Base-by-base conservation (phyloP, 1,140 invertebrate species). In the Sinella curviseta region DNA sequence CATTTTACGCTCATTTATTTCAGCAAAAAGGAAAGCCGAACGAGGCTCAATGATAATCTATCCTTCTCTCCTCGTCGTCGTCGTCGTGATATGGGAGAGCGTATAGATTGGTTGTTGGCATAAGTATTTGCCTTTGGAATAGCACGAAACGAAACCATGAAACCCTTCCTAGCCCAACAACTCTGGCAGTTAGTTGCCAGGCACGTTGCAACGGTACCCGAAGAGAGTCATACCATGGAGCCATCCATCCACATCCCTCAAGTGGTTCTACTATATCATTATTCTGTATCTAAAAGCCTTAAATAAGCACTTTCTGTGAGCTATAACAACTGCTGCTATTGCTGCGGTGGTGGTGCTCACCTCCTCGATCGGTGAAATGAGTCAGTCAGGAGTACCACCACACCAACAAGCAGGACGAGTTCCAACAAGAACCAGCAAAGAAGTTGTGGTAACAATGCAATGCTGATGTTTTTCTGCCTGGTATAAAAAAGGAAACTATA, bases 161-260 rank as follows among this genome's bases (percentile, higher is more conserved):
- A 60, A 60, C 57, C 57, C 57, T 60, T 17, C 57, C 57, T 60
- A 17, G 12, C 57, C 57, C 57, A 60, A 60, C 57, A 48, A 48
- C 8, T 20, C 39, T 48, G n/a, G n/a, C n/a, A n/a, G n/a, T n/a
- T 48, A 20, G 39, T 48, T 48, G 39, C 8, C 39, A 48, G 8
- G 39, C 39, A 48, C n/a, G n/a, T n/a, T 48, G 39, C 8, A 48
- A 48, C 39, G 39, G 39, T 48, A 48, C 39, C 39, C 8, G 39
- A 8, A 48, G 39, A 48, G 20, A 48, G 39, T 20, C 39, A 48
- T 48, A 48, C 39, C 39, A 48, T 48, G 8, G 20, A 48, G 20
- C 39, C 20, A 48, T 48, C 39, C 39, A 48, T 48, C 39, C 39
- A 48, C 39, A 48, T 48, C 39, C 39, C 39, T 48, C 39, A 48